Base-by-base conservation (phyloP, 2,797 vertebrate genomes). In the Poecilia velifera region DNA sequence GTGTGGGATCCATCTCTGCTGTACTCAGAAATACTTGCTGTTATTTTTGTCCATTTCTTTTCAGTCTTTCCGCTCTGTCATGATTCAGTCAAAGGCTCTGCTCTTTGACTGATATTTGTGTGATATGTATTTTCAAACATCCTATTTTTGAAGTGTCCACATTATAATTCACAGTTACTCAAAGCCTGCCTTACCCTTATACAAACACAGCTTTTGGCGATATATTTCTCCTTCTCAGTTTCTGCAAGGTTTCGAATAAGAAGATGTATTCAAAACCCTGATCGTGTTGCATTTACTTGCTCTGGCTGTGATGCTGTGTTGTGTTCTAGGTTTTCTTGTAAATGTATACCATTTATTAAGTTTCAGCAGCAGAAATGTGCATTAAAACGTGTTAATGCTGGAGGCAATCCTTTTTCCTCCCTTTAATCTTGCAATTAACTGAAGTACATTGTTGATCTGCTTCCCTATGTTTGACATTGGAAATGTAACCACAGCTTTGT, bases 1-100 rank as follows among this genome's bases (percentile, higher is more conserved):
- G 84, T 86, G 87, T 86, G 83, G 74, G 83, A 85, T 82, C 84
- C 73, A 41, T 88, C 83, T 76, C 80, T 28, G 22, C 73, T 31
- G n/a, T 53, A 79, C 85, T 82, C 79, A 82, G 41, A 20, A 51
- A 79, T 55, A 70, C 76, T 80, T 74, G 2, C 45, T 80, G 82
- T 89, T 89, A 87, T 90, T 89, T 91, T 74, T 78, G 84, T 77
- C 49, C 3, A 0, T 82, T 78, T 86, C 36, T 77, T 22, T 75
- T 28, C 39, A 68, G 36, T 77, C 71, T 62, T 80, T 80, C 59
- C 53, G 36, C 73, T 73, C 49, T 78, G 84, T 75, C 45, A 10
- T 20, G 4, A 73, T 84, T 71, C 80, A 74, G 74, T 80, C 74
- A 36, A 82, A 57, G 64, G 76, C 77, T 76, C 31, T 14, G 1